Evolutionary conservation across 2,113 vertebrate genomes (phyloP).

Genomic region (Sylvia atricapilla): DNA sequence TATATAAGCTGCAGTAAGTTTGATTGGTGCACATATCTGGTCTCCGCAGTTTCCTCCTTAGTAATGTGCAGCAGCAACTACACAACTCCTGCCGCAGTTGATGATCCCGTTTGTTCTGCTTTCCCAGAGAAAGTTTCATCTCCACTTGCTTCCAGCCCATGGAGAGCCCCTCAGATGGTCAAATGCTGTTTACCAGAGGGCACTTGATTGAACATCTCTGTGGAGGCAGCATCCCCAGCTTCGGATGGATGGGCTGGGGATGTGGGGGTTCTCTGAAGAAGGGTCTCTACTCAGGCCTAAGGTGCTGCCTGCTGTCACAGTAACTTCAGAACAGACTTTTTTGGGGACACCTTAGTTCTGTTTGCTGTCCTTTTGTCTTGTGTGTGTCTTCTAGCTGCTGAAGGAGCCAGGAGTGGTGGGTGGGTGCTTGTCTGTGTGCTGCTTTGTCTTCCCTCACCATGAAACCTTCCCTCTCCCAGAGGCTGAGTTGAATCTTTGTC

Average conservation of each 20-base stretch:
- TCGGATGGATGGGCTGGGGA: not conserved
- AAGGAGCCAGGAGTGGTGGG: accelerated
- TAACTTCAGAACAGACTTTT: not conserved
- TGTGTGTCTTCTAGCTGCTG: not conserved
- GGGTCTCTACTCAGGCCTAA: not conserved
- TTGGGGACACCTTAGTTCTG: not conserved
- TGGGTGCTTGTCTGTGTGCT: not conserved
- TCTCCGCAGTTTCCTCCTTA: not conserved
- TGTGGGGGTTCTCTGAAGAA: not conserved
- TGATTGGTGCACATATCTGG: not conserved
- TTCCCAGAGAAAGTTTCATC: not conserved
- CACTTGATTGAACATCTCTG: not conserved
- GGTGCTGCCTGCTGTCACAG: not conserved
- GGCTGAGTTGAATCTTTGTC: not conserved
- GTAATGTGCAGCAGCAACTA: not conserved
- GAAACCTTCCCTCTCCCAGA: not conserved
- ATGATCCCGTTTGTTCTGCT: accelerated
- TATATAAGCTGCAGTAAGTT: not conserved
- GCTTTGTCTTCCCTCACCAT: not conserved
- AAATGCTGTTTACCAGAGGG: not conserved
- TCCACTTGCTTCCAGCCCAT: not conserved
- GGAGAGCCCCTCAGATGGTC: not conserved
- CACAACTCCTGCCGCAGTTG: accelerated
- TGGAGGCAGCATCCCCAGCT: not conserved
- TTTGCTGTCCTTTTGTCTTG: not conserved